Conservation (phyloP, 2,888 invertebrate genomes). For the Seladonia tumulorum region DNA sequence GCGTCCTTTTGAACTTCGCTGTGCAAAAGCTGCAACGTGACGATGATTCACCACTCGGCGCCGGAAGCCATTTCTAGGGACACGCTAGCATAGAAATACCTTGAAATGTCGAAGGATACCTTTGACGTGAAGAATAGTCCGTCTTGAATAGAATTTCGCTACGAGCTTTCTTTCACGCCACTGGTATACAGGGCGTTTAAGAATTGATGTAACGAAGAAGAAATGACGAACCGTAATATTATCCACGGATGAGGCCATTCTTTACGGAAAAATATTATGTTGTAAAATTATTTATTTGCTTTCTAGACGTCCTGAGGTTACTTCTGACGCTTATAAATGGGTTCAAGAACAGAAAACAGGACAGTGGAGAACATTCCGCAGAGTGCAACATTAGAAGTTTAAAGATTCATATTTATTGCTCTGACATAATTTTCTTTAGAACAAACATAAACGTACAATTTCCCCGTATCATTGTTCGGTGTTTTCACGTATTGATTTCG, state of each 20-base stretch:
- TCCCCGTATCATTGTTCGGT: no score
- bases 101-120: conserved; percentile 39
- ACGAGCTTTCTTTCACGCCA: no score
- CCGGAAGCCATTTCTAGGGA: neutral
- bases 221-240: no score
- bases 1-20: conserved; percentile 36
- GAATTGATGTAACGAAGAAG: neutral
- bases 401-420: no score
- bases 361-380: neutral
- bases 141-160: neutral
- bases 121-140: neutral
- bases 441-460: no score
- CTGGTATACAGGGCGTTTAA: neutral
- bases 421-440: no score
- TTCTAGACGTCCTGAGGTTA: no score
- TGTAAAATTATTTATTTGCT: no score
- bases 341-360: neutral
- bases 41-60: neutral
- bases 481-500: no score
- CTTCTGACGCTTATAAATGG: neutral
- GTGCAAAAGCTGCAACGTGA: neutral
- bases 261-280: no score
- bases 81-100: conserved; percentile 21
- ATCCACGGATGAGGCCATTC: no score
- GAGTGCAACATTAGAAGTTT: no score